Evolutionary conservation across 2,888 invertebrate species (phyloP), one percentile per base, ranked within the genome.

Genomic region (Argyresthia goedartella): DNA sequence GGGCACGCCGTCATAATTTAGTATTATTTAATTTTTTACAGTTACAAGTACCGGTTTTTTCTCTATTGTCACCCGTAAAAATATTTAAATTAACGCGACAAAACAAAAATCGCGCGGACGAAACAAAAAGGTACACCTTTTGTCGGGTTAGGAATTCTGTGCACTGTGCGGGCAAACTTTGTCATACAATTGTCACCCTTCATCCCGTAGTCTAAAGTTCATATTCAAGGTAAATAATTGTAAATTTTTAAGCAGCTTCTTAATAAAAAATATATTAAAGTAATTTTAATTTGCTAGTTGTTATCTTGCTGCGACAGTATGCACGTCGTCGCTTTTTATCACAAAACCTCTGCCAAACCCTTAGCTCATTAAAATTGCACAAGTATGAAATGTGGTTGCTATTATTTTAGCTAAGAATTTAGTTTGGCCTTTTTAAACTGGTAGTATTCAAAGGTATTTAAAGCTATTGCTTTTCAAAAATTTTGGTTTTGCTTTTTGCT

Each of bases 1-100:
- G 71, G 63, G 60, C 65, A 71, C 10, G 71, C 77, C 76, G 79
- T 80, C 77, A 84, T 86, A 86, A 82, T 82, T 84, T 76, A 76
- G 79, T 82, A 80, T 50, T 15, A 25, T 84, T 81, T 81, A 82
- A 81, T 86, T 85, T 82, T 84, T 78, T 78, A 81, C 81, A 70
- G 75, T 80, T 73, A 81, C 81, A 81, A 85, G 85, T 85, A 86
- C 85, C 81, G 82, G 81, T 81, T 80, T 72, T 52, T 75, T 70
- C 70, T 81, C 81, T 81, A 82, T 85, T 85, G 84, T 84, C 80
- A 76, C 74, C 61, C 67, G 77, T 71, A 75, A 77, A 82, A 79
- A 79, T 84, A 82, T 86, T 85, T 76, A 82, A 85, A 84, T 85
- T 76, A 55, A 51, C 49, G 45, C 41, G 15, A 39, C 54, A 70